These are phyloP conservation scores for Ypsolopha sequella DNA, from an alignment of 2,888 invertebrate species.

Conservation along the genomic window DNA sequence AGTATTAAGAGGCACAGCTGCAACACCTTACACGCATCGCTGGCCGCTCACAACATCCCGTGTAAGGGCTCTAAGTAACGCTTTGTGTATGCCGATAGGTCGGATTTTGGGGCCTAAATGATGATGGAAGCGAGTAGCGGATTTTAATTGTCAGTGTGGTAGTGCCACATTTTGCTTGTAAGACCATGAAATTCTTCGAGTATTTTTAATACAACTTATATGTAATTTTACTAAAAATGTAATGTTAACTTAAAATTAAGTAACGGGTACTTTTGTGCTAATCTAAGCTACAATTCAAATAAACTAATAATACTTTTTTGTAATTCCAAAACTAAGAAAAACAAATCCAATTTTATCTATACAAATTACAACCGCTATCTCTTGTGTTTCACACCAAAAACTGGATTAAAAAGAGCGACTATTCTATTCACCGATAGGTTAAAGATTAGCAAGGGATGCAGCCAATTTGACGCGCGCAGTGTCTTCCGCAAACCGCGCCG, in stretches of 20 bases:
- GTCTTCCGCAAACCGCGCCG: conserved; percentile 48
- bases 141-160: not conserved
- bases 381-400: conserved; percentile 22
- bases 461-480: conserved; percentile 49
- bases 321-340: too few species aligned
- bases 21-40: conserved; percentile 57
- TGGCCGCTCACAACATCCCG: conserved; percentile 51
- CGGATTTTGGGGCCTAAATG: conserved; percentile 11
- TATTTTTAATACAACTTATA: too few species aligned
- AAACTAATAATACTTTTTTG: too few species aligned
- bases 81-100: conserved; percentile 66
- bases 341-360: too few species aligned
- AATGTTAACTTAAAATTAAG: too few species aligned
- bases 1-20: conserved; percentile 37
- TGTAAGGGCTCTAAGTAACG: conserved; percentile 45
- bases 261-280: too few species aligned
- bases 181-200: too few species aligned
- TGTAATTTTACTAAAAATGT: too few species aligned
- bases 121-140: not conserved
- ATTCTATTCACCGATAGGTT: conserved; percentile 61
- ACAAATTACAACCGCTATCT: conserved; percentile 2
- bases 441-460: conserved; percentile 59
- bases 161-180: too few species aligned
- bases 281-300: too few species aligned
- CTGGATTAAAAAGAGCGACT: conserved; percentile 49